phyloP scores from a whole-genome alignment of 2,113 vertebrate genomes.

The Nettapus auritus region DNA sequence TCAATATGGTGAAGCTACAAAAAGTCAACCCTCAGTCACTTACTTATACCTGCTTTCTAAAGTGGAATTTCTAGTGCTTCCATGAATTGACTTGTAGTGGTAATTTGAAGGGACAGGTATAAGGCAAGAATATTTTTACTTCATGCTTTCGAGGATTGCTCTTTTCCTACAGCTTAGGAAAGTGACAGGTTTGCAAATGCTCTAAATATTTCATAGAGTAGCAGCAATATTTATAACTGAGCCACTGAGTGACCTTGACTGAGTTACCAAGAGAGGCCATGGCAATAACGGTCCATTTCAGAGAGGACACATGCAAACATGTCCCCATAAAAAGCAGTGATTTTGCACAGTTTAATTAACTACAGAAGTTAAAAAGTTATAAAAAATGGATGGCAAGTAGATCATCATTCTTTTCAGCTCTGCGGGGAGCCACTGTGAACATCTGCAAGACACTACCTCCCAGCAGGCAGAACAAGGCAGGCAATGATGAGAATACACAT shows the following conservation, averaged over 20 bases:
- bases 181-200: not conserved
- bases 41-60: not conserved
- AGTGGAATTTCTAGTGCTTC: not conserved
- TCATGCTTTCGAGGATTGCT: not conserved
- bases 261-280: not conserved
- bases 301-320: not conserved
- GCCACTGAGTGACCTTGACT: not conserved
- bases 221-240: not conserved
- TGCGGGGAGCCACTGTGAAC: not conserved
- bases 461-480: conserved; percentile 41
- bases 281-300: not conserved
- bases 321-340: not conserved
- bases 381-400: conserved; percentile 20
- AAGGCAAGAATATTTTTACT: not conserved
- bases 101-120: not conserved
- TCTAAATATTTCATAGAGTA: not conserved
- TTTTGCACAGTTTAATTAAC: conserved; percentile 1
- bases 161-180: not conserved
- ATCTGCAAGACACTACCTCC: conserved; percentile 33
- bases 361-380: not conserved
- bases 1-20: not conserved
- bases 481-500: conserved; percentile 29
- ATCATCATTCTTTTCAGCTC: conserved; percentile 16
- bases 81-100: not conserved
- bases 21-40: not conserved